Percentiles rank a stretch among this genome's conserved stretches.
Evolutionary conservation across 2,113 vertebrate species (phyloP).

Genomic region (Siniperca knerii): DNA sequence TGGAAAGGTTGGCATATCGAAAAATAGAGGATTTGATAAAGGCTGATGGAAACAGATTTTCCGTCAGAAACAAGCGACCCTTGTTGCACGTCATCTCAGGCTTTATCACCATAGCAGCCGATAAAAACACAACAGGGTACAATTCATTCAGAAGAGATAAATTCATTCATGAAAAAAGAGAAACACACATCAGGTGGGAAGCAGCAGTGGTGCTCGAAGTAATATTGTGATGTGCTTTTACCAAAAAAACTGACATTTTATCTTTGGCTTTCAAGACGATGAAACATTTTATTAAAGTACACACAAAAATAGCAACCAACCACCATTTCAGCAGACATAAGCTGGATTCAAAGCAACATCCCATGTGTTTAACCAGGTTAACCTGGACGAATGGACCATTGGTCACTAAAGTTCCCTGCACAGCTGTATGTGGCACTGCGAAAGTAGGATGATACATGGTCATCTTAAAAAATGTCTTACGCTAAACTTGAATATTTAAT

Average conservation of each 20-base stretch:
- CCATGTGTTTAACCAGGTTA: slow-evolving; percentile 40
- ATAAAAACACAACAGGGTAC: slow-evolving; percentile 7
- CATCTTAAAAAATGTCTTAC: too few species aligned
- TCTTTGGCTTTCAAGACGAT: slow-evolving; percentile 42
- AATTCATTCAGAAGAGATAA: neutral
- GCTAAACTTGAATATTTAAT: neutral
- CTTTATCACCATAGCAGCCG: slow-evolving; percentile 16
- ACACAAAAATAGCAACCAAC: slow-evolving; percentile 29
- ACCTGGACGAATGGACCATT: slow-evolving; percentile 40
- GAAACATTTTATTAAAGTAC: slow-evolving; percentile 46
- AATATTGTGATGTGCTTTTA: neutral
- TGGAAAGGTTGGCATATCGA: neutral
- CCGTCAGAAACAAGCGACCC: neutral
- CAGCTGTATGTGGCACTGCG: slow-evolving; percentile 18
- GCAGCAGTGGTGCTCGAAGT: neutral
- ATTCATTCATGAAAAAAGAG: slow-evolving; percentile 1
- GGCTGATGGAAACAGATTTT: slow-evolving; percentile 16
- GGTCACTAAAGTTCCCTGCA: slow-evolving; percentile 11
- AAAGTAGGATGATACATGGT: neutral
- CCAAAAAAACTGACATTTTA: slow-evolving; percentile 24
- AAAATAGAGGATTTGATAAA: neutral
- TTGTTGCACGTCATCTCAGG: neutral
- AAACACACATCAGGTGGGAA: neutral
- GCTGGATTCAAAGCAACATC: slow-evolving; percentile 20
- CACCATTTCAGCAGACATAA: slow-evolving; percentile 5